phyloP scores from a whole-genome alignment of 2,888 invertebrate species.

The Myopa testacea region DNA sequence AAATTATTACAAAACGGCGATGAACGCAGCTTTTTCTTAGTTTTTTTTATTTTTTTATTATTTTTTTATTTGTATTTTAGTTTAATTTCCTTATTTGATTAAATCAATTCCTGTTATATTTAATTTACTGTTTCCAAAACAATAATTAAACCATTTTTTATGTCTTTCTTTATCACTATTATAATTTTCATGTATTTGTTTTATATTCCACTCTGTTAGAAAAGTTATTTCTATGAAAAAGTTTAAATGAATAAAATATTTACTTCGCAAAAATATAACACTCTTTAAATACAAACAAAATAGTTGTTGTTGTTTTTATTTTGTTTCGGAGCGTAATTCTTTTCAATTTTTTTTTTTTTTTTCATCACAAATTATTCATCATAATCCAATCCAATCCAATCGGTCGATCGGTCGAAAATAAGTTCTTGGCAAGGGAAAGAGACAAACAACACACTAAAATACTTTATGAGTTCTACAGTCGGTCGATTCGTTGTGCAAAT shows the following conservation, averaged over 20 bases:
- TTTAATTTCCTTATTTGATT: conserved; percentile 47
- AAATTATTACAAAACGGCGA: conserved; percentile 25
- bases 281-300: neutral
- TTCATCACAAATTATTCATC: neutral
- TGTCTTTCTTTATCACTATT: conserved; percentile 13
- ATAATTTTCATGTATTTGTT: conserved; percentile 13
- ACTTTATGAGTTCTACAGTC: too few species aligned
- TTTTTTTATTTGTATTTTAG: conserved; percentile 39
- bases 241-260: conserved; percentile 13
- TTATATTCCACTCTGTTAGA: conserved; percentile 35
- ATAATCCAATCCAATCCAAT: neutral
- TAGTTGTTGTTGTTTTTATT: conserved; percentile 1
- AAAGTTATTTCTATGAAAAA: conserved; percentile 21
- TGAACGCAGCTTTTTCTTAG: conserved; percentile 31
- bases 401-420: too few species aligned
- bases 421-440: too few species aligned
- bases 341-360: neutral
- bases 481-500: too few species aligned
- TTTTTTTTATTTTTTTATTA: conserved; percentile 42
- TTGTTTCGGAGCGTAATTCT: neutral
- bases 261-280: neutral
- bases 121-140: conserved; percentile 35
- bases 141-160: conserved; percentile 5
- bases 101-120: conserved; percentile 44
- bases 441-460: too few species aligned